Evolutionary conservation across 2,113 vertebrate species (phyloP).

Genomic region (Megalops atlanticus): DNA sequence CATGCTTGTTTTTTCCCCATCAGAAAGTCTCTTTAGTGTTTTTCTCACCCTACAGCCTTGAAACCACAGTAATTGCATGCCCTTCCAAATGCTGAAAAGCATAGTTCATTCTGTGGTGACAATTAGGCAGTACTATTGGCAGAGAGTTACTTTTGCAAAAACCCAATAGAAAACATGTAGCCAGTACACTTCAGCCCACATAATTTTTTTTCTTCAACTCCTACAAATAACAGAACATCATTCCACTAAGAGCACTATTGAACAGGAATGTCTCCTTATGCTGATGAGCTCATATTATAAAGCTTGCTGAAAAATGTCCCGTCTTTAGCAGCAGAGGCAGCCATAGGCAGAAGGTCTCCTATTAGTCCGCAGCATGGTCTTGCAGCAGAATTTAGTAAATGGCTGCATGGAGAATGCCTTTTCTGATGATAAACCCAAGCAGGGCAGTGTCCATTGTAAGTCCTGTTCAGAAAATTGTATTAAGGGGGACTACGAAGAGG

Average conservation of each 20-base stretch:
- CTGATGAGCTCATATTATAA: neutral
- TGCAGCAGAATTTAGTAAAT: constrained; percentile 41
- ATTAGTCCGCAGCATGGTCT: constrained; percentile 39
- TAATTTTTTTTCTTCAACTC: neutral
- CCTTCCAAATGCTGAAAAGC: neutral
- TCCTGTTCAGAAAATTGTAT: constrained; percentile 74
- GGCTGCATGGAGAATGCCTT: constrained; percentile 17
- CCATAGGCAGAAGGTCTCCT: constrained; percentile 39
- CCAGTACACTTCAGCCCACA: neutral
- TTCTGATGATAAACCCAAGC: constrained; percentile 30
- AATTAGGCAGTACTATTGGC: constrained; percentile 3
- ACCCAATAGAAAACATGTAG: neutral
- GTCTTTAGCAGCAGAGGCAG: constrained; percentile 24
- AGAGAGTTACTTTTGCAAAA: neutral
- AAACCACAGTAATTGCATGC: neutral
- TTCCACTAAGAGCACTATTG: neutral
- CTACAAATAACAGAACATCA: constrained; percentile 8
- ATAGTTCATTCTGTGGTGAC: neutral
- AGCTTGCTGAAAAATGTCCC: constrained; percentile 39
- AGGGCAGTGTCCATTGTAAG: constrained; percentile 35
- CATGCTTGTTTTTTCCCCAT: constrained; percentile 12
- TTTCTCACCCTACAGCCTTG: neutral
- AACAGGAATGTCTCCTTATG: neutral
- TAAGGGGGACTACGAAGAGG: constrained; percentile 30
- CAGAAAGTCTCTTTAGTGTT: neutral